Conservation (phyloP, 2,113 vertebrate species). For the Chloroceryle aenea region DNA sequence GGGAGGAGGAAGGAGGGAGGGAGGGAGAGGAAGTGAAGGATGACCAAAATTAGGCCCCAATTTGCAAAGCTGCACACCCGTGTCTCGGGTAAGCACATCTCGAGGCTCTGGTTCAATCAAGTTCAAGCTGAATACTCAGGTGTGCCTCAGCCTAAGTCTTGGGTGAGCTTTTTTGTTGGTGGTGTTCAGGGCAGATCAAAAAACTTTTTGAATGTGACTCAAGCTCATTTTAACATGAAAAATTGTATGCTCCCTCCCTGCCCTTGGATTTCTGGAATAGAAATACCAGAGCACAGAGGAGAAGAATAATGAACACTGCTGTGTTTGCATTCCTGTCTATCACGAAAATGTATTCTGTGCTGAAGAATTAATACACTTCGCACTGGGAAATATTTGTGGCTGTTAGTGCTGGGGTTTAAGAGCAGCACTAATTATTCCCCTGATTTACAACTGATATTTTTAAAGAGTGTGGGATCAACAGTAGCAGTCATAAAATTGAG, state of each 20-base stretch:
- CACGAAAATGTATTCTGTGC: neutral
- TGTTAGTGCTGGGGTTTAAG: neutral
- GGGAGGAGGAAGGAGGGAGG: neutral
- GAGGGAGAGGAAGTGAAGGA: neutral
- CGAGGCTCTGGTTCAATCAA: neutral
- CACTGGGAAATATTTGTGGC: neutral
- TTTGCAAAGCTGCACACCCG: neutral
- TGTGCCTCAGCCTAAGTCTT: neutral
- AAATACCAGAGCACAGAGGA: neutral
- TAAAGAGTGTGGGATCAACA: neutral
- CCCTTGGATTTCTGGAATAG: neutral
- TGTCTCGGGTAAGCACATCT: neutral
- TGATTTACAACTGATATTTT: neutral
- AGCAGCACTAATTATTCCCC: neutral
- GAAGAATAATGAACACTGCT: neutral
- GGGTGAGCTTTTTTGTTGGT: neutral
- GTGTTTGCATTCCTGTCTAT: neutral
- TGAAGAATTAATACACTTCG: neutral
- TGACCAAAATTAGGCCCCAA: neutral
- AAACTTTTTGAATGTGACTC: neutral
- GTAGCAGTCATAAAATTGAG: neutral
- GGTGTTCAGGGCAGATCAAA: no score
- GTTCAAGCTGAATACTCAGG: neutral
- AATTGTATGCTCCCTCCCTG: neutral
- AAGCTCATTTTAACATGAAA: neutral